These are phyloP conservation scores for Hydroisotoma schaefferi DNA, from an alignment of 2,888 invertebrate genomes.

Conservation along the genomic window DNA sequence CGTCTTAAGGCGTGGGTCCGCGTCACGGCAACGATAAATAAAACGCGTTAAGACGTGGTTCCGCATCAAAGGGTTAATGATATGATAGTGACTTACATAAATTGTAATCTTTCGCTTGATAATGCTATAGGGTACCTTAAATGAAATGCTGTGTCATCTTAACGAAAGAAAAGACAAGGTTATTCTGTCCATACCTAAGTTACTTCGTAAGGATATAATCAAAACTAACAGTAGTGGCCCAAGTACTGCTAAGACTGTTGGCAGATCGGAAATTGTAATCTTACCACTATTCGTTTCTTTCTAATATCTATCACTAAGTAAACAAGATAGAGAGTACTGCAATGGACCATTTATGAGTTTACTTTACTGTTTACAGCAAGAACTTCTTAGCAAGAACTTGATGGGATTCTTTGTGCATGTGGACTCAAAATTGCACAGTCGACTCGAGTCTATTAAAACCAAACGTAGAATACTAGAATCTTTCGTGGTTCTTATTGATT, in stretches of 20 bases:
- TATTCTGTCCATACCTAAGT: slow-evolving; percentile 6
- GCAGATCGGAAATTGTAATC: slow-evolving; percentile 17
- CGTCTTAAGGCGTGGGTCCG: no score
- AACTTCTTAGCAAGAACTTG: slow-evolving; percentile 18
- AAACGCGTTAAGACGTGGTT: no score
- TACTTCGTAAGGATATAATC: slow-evolving; percentile 14
- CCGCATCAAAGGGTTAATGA: no score
- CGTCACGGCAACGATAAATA: no score
- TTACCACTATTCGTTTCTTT: neutral
- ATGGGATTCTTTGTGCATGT: slow-evolving; percentile 29
- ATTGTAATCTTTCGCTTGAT: neutral
- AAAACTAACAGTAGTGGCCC: neutral
- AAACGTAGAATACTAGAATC: slow-evolving; percentile 24
- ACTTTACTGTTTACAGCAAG: slow-evolving; percentile 14
- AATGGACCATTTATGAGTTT: neutral
- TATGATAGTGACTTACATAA: neutral
- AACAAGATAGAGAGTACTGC: no score
- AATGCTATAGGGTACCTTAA: slow-evolving; percentile 13
- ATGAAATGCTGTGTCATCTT: slow-evolving; percentile 22
- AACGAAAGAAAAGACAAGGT: slow-evolving; percentile 19
- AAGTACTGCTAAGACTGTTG: neutral
- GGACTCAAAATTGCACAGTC: slow-evolving; percentile 24
- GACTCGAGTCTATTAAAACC: slow-evolving; percentile 12
- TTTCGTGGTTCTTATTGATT: slow-evolving; percentile 20
- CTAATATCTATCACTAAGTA: neutral